These are phyloP conservation scores for Pica pica DNA, from an alignment of 2,113 vertebrate genomes.

Conservation along the genomic window DNA sequence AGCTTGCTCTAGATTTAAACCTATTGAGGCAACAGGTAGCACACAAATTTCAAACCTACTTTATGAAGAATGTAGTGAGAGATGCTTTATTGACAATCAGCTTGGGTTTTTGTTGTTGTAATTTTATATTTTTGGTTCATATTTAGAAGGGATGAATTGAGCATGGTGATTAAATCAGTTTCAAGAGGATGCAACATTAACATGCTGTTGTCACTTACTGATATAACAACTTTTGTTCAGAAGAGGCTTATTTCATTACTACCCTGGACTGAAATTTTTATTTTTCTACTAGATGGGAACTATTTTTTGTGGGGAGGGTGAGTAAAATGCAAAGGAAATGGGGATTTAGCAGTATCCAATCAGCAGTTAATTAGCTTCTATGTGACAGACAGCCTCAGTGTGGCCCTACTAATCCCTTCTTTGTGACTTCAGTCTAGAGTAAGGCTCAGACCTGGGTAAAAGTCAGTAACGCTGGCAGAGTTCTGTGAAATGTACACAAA, in stretches of 20 bases:
- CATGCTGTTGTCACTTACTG: neutral
- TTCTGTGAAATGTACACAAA: slow-evolving; percentile 74
- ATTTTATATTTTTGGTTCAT: neutral
- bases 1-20: neutral
- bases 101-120: neutral
- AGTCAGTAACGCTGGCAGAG: slow-evolving; percentile 44
- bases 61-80: neutral
- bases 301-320: neutral
- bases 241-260: neutral
- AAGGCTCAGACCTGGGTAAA: slow-evolving; percentile 44
- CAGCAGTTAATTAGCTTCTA: slow-evolving; percentile 69
- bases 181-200: neutral
- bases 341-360: slow-evolving; percentile 51
- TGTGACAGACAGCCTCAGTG: slow-evolving; percentile 50
- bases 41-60: neutral
- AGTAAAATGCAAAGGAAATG: slow-evolving; percentile 51
- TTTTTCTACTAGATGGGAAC: neutral
- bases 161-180: neutral
- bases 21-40: neutral
- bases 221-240: neutral
- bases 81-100: neutral
- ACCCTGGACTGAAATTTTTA: neutral
- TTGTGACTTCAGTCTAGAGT: slow-evolving; percentile 51
- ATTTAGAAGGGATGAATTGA: neutral
- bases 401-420: slow-evolving; percentile 58